Evolutionary conservation across 2,888 invertebrate genomes (phyloP), one percentile per base, ranked within the genome.

Genomic region (Cancer borealis): DNA sequence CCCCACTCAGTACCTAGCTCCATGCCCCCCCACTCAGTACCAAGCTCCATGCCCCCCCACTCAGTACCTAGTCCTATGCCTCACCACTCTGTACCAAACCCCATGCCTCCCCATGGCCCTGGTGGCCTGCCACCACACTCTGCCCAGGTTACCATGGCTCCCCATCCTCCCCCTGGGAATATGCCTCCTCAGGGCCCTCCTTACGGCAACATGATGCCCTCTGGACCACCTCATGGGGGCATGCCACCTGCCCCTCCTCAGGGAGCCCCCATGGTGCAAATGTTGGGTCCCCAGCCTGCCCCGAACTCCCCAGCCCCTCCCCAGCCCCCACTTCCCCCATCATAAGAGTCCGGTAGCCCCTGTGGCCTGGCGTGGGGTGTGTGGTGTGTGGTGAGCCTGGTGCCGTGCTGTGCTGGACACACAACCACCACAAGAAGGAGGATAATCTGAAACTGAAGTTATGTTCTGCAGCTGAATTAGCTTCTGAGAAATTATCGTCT

Each of bases 141-240:
- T 21, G 60, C 73, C 73, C 73, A 26, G 73, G 21, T 10, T 26
- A 5, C 73, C 30, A 79, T 79, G 73, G 73, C 26, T n/a, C 39
- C 39, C 12, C 84, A 84, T 14, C 84, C 84, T 39, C 39, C 84
- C 84, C 84, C 30, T 14, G 84, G 39, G n/a, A 73, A 73, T 39
- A 39, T 84, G 84, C 84, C 84, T 39, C 84, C 30, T 0, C 84
- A 84, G n/a, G 84, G 39, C 30, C 84, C 84, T 39, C 39, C 39
- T 10, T 84, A 84, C 17, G 84, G 84, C 39, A 39, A 30, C 84
- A 84, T 84, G 84, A 84, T 84, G 84, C 84, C 84, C 14, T 39
- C 84, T 0, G 84, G 14, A 14, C 14, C 84, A 10, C 84, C 84
- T 39, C 84, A 84, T 8, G 39, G 39, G 14, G 14, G 14, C 12